Base-by-base conservation (phyloP, 2,888 invertebrate genomes). In the Campoplex capitator region DNA sequence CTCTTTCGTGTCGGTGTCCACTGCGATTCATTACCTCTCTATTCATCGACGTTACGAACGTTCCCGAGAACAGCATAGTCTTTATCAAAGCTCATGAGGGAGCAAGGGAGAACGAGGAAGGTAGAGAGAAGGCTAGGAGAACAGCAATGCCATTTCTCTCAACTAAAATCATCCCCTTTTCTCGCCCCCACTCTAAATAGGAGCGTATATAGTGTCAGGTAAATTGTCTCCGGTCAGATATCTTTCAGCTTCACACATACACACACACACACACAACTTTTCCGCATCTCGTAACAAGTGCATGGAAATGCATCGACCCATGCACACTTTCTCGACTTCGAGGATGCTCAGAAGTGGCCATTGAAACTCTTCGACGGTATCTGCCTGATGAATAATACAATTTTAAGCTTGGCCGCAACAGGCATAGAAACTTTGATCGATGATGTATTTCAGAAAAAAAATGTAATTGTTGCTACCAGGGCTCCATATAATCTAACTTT, bases 1-100 rank as follows among this genome's bases (percentile, higher is more conserved):
- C 94, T 93, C 93, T 94, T 94, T 91, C 94, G 92, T 94, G 94
- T 94, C 92, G 91, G 92, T 94, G 93, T 93, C 94, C 93, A 92
- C 90, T 92, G 92, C 93, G 93, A 94, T 94, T 94, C 94, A 94
- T 94, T 93, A 94, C 92, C 93, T 93, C 93, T 93, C 94, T 94
- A 94, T 94, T 94, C 94, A 93, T 92, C 93, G 93, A 93, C 92
- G 92, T 91, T 92, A 91, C 92, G 87, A 88, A 91, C 90, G 90
- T 87, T 88, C 88, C 90, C 89, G 89, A 76, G 48, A 77, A 70
- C 76, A 62, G 35, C 90, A 88, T 87, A 78, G 62, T 84, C 54
- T 67, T 58, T 88, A 89, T 89, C 88, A 87, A 89, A 90, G 88
- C 88, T 88, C 84, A 88, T 51, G 75, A 67, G 65, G 23, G 48